Conservation (phyloP, 1,140 invertebrate genomes). For the Cyclargus thomasi region DNA sequence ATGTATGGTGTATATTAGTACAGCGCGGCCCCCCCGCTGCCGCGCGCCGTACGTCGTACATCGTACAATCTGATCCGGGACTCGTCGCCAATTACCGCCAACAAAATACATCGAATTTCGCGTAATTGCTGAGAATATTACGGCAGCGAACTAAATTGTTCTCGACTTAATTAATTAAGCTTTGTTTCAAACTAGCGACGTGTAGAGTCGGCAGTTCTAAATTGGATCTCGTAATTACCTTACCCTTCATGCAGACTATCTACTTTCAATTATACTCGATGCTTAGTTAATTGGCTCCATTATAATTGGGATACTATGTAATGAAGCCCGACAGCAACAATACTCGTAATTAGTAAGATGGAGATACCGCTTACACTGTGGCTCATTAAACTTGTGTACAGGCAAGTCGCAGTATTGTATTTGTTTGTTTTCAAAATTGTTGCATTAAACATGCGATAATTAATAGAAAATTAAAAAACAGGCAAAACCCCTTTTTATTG, state of each 20-base stretch:
- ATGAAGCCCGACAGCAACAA: slow-evolving; percentile 7
- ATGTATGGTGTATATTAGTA: slow-evolving; percentile 67
- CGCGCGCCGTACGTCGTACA: no score
- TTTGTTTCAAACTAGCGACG: slow-evolving; percentile 75
- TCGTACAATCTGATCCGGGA: slow-evolving; percentile 65
- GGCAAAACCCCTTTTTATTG: no score
- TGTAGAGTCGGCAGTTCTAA: slow-evolving; percentile 74
- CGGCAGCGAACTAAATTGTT: slow-evolving; percentile 73
- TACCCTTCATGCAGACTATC: slow-evolving; percentile 68
- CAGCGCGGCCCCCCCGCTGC: no score
- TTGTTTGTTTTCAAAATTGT: no score
- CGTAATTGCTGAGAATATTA: slow-evolving; percentile 74
- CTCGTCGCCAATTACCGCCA: slow-evolving; percentile 65
- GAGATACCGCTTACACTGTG: neutral
- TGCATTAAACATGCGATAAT: no score
- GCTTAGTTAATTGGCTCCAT: slow-evolving; percentile 71
- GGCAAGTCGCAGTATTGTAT: no score
- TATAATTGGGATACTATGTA: slow-evolving; percentile 67
- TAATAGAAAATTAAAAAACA: no score
- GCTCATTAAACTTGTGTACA: neutral
- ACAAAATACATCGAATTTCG: slow-evolving; percentile 72
- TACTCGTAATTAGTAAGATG: neutral
- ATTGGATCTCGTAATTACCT: slow-evolving; percentile 75
- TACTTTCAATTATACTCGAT: slow-evolving; percentile 71
- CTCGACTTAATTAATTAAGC: slow-evolving; percentile 75